Evolutionary conservation across 92 coral and sea anemone species (phyloP).

Genomic region (Hydrozoanthus gracilis): DNA sequence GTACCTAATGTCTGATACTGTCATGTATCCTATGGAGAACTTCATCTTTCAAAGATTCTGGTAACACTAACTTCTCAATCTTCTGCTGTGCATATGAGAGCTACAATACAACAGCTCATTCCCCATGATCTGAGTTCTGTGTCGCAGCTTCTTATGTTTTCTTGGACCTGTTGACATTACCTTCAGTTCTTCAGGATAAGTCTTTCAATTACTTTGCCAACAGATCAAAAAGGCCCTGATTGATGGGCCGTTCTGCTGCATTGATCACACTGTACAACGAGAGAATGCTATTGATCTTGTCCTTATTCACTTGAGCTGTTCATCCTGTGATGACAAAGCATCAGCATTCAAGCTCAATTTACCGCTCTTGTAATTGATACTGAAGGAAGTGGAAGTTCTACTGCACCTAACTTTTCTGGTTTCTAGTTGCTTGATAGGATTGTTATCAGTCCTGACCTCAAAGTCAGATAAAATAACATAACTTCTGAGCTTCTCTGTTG

Average conservation of each 20-base stretch:
- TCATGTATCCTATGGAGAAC: constrained; percentile 35
- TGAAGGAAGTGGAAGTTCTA: constrained; percentile 63
- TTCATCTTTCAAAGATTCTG: constrained; percentile 22
- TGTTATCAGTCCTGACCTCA: constrained; percentile 54
- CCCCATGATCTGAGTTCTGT: constrained; percentile 21
- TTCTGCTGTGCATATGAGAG: constrained; percentile 31
- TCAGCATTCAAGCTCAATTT: constrained; percentile 53
- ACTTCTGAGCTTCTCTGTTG: constrained; percentile 23
- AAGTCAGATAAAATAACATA: constrained; percentile 25
- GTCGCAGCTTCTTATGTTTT: constrained; percentile 26
- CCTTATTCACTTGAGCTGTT: no score
- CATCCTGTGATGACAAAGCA: not conserved
- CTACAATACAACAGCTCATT: constrained; percentile 42
- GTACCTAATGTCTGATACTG: not conserved
- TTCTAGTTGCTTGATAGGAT: constrained; percentile 66
- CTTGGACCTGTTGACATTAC: not conserved
- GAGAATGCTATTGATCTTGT: no score
- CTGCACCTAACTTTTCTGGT: constrained; percentile 58
- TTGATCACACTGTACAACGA: not conserved
- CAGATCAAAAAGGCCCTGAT: constrained; percentile 8
- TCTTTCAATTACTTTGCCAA: not conserved
- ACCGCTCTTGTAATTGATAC: constrained; percentile 64
- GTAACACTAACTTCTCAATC: constrained; percentile 45
- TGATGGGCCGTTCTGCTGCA: constrained; percentile 28
- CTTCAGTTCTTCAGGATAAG: constrained; percentile 26